Conservation (phyloP, 64 coral and sea anemone genomes). For the Montipora cactus region DNA sequence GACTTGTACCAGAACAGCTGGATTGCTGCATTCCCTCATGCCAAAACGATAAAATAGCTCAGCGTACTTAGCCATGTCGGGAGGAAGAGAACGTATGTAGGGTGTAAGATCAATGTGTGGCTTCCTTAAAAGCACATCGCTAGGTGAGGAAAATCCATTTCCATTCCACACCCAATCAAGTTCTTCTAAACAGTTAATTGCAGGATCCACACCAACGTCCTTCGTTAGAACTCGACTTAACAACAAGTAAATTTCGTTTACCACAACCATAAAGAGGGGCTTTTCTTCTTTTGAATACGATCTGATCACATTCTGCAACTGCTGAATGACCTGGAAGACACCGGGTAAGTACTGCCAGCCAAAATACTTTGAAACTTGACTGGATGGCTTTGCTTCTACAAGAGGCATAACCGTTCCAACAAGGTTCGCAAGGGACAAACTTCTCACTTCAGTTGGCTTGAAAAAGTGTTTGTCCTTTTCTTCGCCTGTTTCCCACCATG, state of each 20-base stretch:
- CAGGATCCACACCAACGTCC: too few relatives aligned
- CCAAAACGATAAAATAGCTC: conserved; percentile 56
- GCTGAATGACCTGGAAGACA: conserved; percentile 49
- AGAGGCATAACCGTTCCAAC: conserved; percentile 63
- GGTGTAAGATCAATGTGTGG: conserved; percentile 72
- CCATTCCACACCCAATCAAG: conserved; percentile 91
- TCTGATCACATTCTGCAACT: conserved; percentile 58
- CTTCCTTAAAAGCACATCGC: conserved; percentile 41
- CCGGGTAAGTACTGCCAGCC: conserved; percentile 51
- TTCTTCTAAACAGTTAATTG: background rate
- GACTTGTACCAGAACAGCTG: conserved; percentile 59
- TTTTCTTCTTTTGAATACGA: conserved; percentile 69
- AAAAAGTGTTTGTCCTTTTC: background rate
- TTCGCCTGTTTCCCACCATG: background rate
- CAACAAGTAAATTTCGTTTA: conserved; percentile 48
- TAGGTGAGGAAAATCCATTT: conserved; percentile 79
- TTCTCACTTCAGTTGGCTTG: conserved; percentile 43
- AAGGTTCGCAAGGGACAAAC: conserved; percentile 43
- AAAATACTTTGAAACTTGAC: conserved; percentile 40
- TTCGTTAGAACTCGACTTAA: background rate
- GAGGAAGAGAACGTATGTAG: conserved; percentile 64
- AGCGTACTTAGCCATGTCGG: conserved; percentile 40
- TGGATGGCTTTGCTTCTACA: conserved; percentile 12
- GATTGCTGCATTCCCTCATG: conserved; percentile 50
- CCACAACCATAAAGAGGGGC: conserved; percentile 37